Conservation (phyloP, 2,888 invertebrate species). For the Trachelus stipa region DNA sequence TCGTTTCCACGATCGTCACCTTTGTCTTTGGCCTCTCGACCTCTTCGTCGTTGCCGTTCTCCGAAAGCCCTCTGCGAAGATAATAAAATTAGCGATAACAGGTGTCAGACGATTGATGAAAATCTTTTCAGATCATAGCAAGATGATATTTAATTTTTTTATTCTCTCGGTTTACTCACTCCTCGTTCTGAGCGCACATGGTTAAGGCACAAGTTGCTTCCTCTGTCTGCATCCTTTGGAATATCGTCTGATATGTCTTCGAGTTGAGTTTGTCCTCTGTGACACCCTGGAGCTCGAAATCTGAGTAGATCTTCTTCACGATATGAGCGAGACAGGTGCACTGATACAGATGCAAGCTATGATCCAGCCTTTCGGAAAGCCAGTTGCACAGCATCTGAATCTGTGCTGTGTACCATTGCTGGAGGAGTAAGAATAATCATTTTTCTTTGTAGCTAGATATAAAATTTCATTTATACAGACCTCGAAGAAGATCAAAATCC, state of each 20-base stretch:
- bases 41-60: conserved; percentile 71
- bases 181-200: conserved; percentile 82
- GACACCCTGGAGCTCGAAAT: conserved; percentile 99
- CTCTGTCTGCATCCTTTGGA: conserved; percentile 95
- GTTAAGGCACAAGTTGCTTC: conserved; percentile 93
- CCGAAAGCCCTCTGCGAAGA: conserved; percentile 59
- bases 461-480: conserved; percentile 33
- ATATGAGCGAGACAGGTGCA: conserved; percentile 97
- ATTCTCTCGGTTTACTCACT: conserved; percentile 63
- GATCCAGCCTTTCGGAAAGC: conserved; percentile 92
- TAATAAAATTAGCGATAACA: background rate
- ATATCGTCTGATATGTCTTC: conserved; percentile 93
- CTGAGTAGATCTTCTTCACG: conserved; percentile 98
- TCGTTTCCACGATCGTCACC: conserved; percentile 72
- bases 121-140: background rate
- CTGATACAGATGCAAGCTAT: conserved; percentile 95
- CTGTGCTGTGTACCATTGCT: conserved; percentile 96
- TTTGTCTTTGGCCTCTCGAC: conserved; percentile 72
- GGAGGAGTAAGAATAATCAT: conserved; percentile 51
- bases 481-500: conserved; percentile 86
- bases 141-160: background rate
- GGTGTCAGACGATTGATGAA: too few relatives aligned
- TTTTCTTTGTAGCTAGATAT: background rate
- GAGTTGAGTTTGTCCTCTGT: conserved; percentile 97
- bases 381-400: conserved; percentile 94